phyloP scores from a whole-genome alignment of 1,140 invertebrate species.

The Charaxes varanes region DNA sequence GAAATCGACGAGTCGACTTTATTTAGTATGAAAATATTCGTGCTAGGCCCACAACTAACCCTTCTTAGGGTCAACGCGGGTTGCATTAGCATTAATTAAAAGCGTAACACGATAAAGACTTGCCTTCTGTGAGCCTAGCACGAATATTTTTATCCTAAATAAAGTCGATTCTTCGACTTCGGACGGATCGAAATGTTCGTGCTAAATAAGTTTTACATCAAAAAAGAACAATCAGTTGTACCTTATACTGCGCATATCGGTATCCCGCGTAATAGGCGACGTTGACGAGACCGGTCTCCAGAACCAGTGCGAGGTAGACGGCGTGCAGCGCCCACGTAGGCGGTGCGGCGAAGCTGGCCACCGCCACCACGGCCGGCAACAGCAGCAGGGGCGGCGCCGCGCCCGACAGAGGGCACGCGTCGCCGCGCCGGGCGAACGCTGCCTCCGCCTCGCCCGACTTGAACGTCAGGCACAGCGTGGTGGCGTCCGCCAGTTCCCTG shows the following conservation, averaged over 20 bases:
- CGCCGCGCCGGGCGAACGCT: slow-evolving; percentile 76
- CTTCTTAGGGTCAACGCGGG: too few species aligned
- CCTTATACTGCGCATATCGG: slow-evolving; percentile 51
- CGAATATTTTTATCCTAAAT: too few species aligned
- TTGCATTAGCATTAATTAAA: too few species aligned
- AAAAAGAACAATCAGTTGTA: slow-evolving; percentile 11
- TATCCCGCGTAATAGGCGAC: slow-evolving; percentile 46
- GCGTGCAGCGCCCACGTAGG: slow-evolving; percentile 39
- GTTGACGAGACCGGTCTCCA: slow-evolving; percentile 49
- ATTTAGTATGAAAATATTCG: too few species aligned
- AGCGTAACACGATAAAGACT: too few species aligned
- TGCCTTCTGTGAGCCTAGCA: too few species aligned
- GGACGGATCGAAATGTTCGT: too few species aligned
- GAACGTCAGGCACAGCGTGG: slow-evolving; percentile 80
- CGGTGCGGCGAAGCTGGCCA: slow-evolving; percentile 47
- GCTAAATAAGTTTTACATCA: too few species aligned
- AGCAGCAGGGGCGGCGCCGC: slow-evolving; percentile 74
- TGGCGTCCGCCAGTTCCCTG: slow-evolving; percentile 81
- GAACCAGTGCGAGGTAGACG: slow-evolving; percentile 43
- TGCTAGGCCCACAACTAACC: too few species aligned
- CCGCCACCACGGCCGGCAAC: slow-evolving; percentile 40
- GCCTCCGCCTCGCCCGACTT: slow-evolving; percentile 78
- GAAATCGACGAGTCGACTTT: too few species aligned
- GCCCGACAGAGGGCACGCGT: slow-evolving; percentile 68
- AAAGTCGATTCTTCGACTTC: too few species aligned